Evolutionary conservation across 2,797 vertebrate species (phyloP).

Genomic region (Yasuhikotakia modesta): DNA sequence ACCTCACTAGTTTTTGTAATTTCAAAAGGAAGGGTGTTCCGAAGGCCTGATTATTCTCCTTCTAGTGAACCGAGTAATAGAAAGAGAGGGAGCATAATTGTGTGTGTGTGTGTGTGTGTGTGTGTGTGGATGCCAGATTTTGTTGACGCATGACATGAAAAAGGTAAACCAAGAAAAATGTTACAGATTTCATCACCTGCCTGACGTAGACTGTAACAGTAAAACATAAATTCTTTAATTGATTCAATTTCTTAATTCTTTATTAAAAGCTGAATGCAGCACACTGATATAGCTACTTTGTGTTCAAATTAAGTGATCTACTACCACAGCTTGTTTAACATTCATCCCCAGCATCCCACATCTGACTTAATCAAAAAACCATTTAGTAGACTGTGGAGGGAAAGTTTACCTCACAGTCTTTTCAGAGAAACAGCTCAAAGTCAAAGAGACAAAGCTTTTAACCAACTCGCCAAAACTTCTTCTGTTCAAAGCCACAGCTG

Average conservation of each 20-base stretch:
- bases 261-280: neutral
- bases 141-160: conserved; percentile 2
- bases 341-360: too few relatives aligned
- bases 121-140: conserved; percentile 1
- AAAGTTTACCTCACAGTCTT: too few relatives aligned
- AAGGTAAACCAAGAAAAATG: neutral
- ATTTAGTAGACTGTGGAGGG: too few relatives aligned
- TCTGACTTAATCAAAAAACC: too few relatives aligned
- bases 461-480: too few relatives aligned
- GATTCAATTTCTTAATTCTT: neutral
- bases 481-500: too few relatives aligned
- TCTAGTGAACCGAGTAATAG: neutral
- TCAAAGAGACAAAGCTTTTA: too few relatives aligned
- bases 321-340: too few relatives aligned
- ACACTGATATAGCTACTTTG: neutral
- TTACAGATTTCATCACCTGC: neutral
- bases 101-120: neutral
- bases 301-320: neutral
- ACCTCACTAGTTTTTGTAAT: neutral
- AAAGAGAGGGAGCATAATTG: neutral
- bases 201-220: neutral
- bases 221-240: neutral
- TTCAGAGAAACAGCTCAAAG: too few relatives aligned
- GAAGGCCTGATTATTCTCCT: conserved; percentile 7
- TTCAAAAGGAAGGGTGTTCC: conserved; percentile 16